Base-by-base conservation (phyloP, 2,797 vertebrate genomes). In the Paedocypris micromegethes region DNA sequence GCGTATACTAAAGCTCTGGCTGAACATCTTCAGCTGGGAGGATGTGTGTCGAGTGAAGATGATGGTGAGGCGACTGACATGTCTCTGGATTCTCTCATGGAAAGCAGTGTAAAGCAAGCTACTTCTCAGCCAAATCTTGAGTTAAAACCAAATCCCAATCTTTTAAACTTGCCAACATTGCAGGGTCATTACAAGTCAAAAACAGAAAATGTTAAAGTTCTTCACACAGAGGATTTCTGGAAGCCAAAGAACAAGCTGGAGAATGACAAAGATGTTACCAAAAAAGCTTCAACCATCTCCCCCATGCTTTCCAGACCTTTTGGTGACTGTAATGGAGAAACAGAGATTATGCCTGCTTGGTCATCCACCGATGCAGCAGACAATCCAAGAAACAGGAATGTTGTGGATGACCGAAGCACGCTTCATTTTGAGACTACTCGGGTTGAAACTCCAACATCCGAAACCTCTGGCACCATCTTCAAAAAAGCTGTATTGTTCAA, bases 61-160 rank as follows among this genome's bases (percentile, higher is more conserved):
- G 93, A 95, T 73, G 98, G 94, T 0, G 92, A 93, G 57, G 89
- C 93, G 75, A 94, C 93, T 77, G 89, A 91, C 69, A 92, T 98
- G 86, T 98, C 95, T 42, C 90, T 93, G 79, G 96, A 98, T 77
- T 98, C 94, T 4, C 79, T 99, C 46, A 50, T 72, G 72, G 84
- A 77, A 3, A 76, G 60, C 44, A 65, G 59, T 43, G 73, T 78
- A 56, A 80, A 81, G 6, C 60, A 74, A 41, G 77, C 65, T 6
- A 61, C 67, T 80, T 59, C 55, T 63, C 80, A 61, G 53, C 66
- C 74, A 60, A 81, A 74, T 45, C 66, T 73, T 42, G 81, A 72
- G 58, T 2, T 68, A 71, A 77, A 76, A 70, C 51, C 79, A 38
- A 62, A n/a, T 64, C 76, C 86, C 71, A 58, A 55, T 9, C 79